phyloP scores from a whole-genome alignment of 2,888 invertebrate species.

The Ophioninae sp. region DNA sequence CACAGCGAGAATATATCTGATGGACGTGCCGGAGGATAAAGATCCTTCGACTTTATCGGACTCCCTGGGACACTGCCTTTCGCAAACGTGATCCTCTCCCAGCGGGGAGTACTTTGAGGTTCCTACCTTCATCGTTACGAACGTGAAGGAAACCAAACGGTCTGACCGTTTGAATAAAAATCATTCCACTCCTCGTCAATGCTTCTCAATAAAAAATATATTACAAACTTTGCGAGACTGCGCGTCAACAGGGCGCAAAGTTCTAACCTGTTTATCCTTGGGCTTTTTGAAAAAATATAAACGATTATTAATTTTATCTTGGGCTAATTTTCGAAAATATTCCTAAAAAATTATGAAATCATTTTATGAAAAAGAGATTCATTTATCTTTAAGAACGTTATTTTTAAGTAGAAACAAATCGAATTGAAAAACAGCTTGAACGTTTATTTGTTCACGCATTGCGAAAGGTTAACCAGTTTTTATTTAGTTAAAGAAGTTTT shows the following conservation, averaged over 20 bases:
- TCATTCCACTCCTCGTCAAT: neutral
- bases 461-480: too few relatives aligned
- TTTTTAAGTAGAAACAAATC: too few relatives aligned
- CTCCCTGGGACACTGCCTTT: slow-evolving; percentile 65
- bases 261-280: neutral
- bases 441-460: too few relatives aligned
- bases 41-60: slow-evolving; percentile 52
- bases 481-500: too few relatives aligned
- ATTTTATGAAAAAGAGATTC: too few relatives aligned
- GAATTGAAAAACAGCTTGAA: too few relatives aligned
- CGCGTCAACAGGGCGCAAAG: neutral
- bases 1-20: slow-evolving; percentile 14
- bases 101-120: slow-evolving; percentile 56
- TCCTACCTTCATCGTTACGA: slow-evolving; percentile 33
- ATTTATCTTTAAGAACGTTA: too few relatives aligned
- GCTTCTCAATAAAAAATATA: neutral
- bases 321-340: too few relatives aligned
- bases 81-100: slow-evolving; percentile 67
- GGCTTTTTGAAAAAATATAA: neutral
- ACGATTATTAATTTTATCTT: neutral
- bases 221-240: neutral
- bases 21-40: slow-evolving; percentile 28
- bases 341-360: too few relatives aligned
- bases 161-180: neutral
- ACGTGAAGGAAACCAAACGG: neutral